Evolutionary conservation across 2,113 vertebrate genomes (phyloP), one percentile per base, ranked within the genome.

Genomic region (Polypterus senegalus): DNA sequence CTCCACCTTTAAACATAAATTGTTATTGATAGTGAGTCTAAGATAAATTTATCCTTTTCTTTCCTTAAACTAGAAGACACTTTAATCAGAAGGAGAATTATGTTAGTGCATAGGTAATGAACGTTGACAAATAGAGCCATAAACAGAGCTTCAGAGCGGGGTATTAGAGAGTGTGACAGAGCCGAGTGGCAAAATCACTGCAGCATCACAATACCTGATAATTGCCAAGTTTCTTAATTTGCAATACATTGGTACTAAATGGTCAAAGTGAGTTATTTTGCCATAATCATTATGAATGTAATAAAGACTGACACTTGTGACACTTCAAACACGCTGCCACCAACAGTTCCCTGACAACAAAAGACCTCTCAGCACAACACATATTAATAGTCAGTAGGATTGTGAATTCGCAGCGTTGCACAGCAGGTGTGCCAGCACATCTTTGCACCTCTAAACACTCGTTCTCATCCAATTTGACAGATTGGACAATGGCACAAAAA

Each of bases 361-460:
- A 92, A 79, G 81, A 78, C 79, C 83, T 83, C 81, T 57, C 54
- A 82, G 86, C 66, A 44, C 83, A 81, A 83, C 83, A 87, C 76
- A 77, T 86, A 84, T 87, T 86, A 79, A 79, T 83, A 83, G 79
- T 77, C 72, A 75, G 71, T 76, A 78, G 80, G 88, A 83, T 82
- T 83, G 84, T 79, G 86, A 82, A 85, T 81, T 88, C 80, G 66
- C 86, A 82, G 85, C 84, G 87, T 79, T 69, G 79, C 91, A 79
- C 90, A 95, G 91, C 93, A 93, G 91, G 91, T 94, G 91, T 88
- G 86, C 85, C 82, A 48, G 63, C 85, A 87, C 87, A 86, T 91
- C 86, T 89, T 79, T 85, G 82, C 87, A 83, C 86, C 84, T 88
- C 87, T 81, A 90, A 93, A 89, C 79, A 87, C 86, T 88, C 85